Evolutionary conservation across 2,888 invertebrate genomes (phyloP).

Genomic region (Perithous albicinctus): DNA sequence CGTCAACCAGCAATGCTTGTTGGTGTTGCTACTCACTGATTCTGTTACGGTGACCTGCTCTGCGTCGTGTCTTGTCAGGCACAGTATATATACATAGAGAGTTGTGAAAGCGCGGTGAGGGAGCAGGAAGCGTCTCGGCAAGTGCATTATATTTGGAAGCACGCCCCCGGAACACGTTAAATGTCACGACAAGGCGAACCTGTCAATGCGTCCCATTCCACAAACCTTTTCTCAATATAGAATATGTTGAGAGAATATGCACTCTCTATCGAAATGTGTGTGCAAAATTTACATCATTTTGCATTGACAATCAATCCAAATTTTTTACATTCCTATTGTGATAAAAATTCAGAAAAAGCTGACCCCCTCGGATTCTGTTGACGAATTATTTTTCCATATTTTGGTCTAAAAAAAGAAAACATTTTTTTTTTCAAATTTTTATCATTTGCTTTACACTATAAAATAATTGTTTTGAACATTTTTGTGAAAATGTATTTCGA

Average conservation of each 20-base stretch:
- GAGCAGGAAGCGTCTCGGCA: constrained; percentile 29
- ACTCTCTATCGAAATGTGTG: constrained; percentile 6
- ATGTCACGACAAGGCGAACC: constrained; percentile 69
- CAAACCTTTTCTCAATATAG: constrained; percentile 5
- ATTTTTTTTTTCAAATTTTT: too few species aligned
- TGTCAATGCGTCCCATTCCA: constrained; percentile 69
- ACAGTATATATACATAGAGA: constrained; percentile 55
- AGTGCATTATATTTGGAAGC: constrained; percentile 78
- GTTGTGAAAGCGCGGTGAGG: too few species aligned
- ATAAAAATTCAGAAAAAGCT: too few species aligned
- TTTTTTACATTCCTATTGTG: constrained; percentile 9
- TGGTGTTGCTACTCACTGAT: constrained; percentile 1
- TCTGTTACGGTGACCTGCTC: constrained; percentile 67
- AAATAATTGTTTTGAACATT: too few species aligned
- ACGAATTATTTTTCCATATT: too few species aligned
- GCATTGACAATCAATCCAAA: not conserved
- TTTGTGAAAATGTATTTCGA: too few species aligned
- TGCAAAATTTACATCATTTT: constrained; percentile 10
- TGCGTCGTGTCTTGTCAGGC: constrained; percentile 74
- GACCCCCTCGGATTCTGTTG: too few species aligned
- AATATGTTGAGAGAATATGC: constrained; percentile 21
- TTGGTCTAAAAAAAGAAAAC: too few species aligned
- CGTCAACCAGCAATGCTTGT: constrained; percentile 19
- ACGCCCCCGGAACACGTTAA: constrained; percentile 64
- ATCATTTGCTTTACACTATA: too few species aligned